Evolutionary conservation across 2,113 vertebrate genomes (phyloP).

Genomic region (Ceyx cyanopectus): DNA sequence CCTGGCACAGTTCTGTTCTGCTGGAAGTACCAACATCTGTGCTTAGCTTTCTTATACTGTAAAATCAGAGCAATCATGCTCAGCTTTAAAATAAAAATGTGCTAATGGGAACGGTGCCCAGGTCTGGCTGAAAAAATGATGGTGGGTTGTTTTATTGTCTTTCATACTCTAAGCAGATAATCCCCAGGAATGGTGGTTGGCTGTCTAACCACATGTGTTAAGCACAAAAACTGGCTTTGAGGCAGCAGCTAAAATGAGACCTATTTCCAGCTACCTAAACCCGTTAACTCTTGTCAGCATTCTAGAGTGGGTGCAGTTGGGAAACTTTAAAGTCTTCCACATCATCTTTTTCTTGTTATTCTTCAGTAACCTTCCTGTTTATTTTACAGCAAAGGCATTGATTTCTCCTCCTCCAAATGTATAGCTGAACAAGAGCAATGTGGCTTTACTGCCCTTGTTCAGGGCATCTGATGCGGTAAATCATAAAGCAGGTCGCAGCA

Average conservation of each 20-base stretch:
- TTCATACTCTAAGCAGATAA: slow-evolving; percentile 45
- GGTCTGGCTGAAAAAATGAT: background rate
- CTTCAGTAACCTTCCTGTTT: background rate
- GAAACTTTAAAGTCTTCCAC: background rate
- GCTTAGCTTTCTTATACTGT: background rate
- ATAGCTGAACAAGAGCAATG: background rate
- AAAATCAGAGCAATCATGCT: background rate
- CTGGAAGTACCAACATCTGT: background rate
- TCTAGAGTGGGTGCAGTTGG: background rate
- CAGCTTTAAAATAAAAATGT: slow-evolving; percentile 32
- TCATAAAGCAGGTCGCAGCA: background rate
- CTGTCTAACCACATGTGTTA: slow-evolving; percentile 22
- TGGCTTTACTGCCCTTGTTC: background rate
- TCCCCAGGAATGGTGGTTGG: slow-evolving; percentile 30
- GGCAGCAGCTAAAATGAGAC: slow-evolving; percentile 11
- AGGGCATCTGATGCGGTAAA: background rate
- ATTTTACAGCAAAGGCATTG: background rate
- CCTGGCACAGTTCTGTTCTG: background rate
- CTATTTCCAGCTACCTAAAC: background rate
- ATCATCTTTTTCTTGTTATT: background rate
- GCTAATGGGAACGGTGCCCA: slow-evolving; percentile 32
- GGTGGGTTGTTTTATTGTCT: slow-evolving; percentile 47
- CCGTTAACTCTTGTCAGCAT: background rate
- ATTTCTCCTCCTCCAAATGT: background rate
- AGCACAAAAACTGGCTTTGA: slow-evolving; percentile 46